phyloP scores from a whole-genome alignment of 2,113 vertebrate species.

The Ictalurus furcatus region DNA sequence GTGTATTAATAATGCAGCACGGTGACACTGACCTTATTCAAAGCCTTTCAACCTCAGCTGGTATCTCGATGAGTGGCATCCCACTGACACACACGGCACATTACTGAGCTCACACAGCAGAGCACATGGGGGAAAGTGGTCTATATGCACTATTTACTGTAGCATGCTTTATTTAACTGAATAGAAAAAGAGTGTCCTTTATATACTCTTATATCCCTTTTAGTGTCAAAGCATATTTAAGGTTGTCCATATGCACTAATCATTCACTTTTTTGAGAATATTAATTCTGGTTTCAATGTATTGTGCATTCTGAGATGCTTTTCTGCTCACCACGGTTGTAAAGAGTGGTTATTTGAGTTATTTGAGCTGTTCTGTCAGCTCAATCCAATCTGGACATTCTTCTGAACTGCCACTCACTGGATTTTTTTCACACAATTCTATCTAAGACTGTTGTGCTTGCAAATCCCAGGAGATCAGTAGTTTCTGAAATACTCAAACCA shows the following conservation, averaged over 20 bases:
- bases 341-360: neutral
- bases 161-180: neutral
- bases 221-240: no score
- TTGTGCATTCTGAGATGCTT: neutral
- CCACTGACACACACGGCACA: conserved; percentile 66
- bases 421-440: neutral
- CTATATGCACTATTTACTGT: neutral
- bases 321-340: neutral
- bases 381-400: neutral
- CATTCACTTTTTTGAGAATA: neutral
- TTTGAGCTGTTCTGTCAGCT: neutral
- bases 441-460: neutral
- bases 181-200: neutral
- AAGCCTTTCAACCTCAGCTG: conserved; percentile 77
- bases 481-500: no score
- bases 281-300: neutral
- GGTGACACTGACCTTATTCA: conserved; percentile 82
- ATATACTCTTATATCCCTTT: neutral
- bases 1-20: conserved; percentile 77
- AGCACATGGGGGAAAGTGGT: neutral
- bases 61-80: conserved; percentile 74
- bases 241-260: neutral
- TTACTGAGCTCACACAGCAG: conserved; percentile 48
- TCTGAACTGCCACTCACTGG: neutral
- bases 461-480: neutral